Evolutionary conservation across 2,888 invertebrate species (phyloP).

Genomic region (Agriopis marginaria): DNA sequence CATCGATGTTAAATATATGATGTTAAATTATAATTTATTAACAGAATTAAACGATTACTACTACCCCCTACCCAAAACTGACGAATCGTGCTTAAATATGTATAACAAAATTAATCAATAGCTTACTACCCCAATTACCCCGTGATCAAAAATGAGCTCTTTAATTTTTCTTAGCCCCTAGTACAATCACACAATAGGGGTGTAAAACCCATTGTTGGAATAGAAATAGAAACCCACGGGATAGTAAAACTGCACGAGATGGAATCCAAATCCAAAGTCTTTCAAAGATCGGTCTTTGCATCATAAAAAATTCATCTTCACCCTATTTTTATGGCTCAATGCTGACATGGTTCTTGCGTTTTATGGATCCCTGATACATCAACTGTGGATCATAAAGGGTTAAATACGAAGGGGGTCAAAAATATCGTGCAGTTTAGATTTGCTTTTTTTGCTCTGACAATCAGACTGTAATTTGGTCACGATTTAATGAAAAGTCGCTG

Average conservation of each 20-base stretch:
- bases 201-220: constrained; percentile 63
- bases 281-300: constrained; percentile 31
- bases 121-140: constrained; percentile 46
- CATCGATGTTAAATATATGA: too few relatives aligned
- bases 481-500: constrained; percentile 17
- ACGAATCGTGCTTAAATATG: too few relatives aligned
- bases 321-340: constrained; percentile 34
- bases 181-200: constrained; percentile 73
- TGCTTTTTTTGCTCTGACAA: not conserved
- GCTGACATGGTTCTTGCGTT: constrained; percentile 31
- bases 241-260: constrained; percentile 42
- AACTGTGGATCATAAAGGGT: constrained; percentile 42
- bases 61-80: too few relatives aligned
- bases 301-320: constrained; percentile 34
- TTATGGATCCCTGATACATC: constrained; percentile 50
- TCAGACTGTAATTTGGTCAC: not conserved
- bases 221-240: constrained; percentile 36
- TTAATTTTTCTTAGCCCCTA: constrained; percentile 71
- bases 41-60: too few relatives aligned
- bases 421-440: too few relatives aligned
- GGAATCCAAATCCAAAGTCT: constrained; percentile 33
- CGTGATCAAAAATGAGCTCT: constrained; percentile 42
- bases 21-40: too few relatives aligned
- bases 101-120: not conserved
- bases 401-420: constrained; percentile 19